Base-by-base conservation (phyloP, 2,888 invertebrate genomes). In the Trichogramma dendrolimi region DNA sequence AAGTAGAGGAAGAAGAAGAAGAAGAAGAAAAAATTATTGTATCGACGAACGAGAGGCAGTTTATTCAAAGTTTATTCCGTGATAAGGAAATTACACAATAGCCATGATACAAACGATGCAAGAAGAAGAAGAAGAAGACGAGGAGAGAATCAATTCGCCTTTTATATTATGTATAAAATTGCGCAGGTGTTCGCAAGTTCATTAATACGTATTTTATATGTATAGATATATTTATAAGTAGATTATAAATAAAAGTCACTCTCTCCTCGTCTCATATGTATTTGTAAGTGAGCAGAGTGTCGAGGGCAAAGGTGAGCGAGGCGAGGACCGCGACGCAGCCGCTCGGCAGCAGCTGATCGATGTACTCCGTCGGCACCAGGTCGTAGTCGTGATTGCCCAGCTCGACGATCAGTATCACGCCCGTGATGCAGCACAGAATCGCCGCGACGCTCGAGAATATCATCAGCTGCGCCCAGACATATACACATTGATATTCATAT, bases 301-400 rank as follows among this genome's bases (percentile, higher is more conserved):
- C 88, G 27, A 84, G 72, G 57, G 84, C 80, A 72, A 87, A 88
- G 5, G 87, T 82, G 0, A 82, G 73, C 2, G 84, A 83, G 68
- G 87, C 85, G 53, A 86, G 73, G 60, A 87, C 81, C 6, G 87
- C 82, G 68, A 87, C 85, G 48, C 86, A 81, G 14, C 86, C 86
- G 8, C 87, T 85, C 3, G 85, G 81, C 53, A 86, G 81, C 73
- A 88, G 82, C 71, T 87, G 84, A 67, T 86, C 84, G 53, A 71
- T 70, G 68, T 86, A 83, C 70, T 83, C 86, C 11, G 60, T 67
- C 63, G 84, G 81, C 62, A 82, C 79, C 60, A 80, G 72, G 67
- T 81, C 80, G 67, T 76, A 76, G 60, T 79, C 79, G 55, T 78
- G 73, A 61, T 78, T 72, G 47, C 77, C 70, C 70, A 71, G 77